phyloP scores from a whole-genome alignment of 2,888 invertebrate species.

The Lithosia quadra region DNA sequence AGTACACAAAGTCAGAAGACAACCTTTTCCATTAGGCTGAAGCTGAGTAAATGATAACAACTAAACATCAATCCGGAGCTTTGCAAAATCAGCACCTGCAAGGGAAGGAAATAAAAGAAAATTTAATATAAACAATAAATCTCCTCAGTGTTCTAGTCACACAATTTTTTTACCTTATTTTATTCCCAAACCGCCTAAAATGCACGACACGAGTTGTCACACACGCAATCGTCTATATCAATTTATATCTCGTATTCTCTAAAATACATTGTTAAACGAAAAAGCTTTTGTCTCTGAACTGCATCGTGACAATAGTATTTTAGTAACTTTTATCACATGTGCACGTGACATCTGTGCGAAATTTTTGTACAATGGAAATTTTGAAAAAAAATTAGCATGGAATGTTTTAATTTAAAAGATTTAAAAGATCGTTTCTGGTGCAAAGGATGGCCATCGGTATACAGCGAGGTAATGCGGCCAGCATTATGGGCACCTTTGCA shows the following conservation, averaged over 20 bases:
- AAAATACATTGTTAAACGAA: background rate
- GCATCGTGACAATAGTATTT: background rate
- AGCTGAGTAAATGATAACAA: slow-evolving; percentile 9
- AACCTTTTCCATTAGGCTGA: slow-evolving; percentile 8
- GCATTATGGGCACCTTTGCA: too few relatives aligned
- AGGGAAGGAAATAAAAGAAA: slow-evolving; percentile 21
- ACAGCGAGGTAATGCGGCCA: too few relatives aligned
- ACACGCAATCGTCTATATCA: background rate
- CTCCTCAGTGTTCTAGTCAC: slow-evolving; percentile 25
- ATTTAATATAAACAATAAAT: slow-evolving; percentile 27
- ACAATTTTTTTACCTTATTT: slow-evolving; percentile 23
- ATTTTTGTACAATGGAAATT: background rate
- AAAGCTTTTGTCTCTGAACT: background rate
- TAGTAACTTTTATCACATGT: background rate
- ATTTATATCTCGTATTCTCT: background rate
- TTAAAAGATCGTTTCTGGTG: background rate
- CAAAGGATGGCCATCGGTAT: too few relatives aligned
- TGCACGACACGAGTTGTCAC: background rate
- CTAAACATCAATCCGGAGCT: slow-evolving; percentile 13
- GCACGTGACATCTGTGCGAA: background rate
- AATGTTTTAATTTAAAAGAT: too few relatives aligned
- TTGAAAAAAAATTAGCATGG: background rate
- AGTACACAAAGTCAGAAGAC: background rate
- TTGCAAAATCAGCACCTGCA: slow-evolving; percentile 14
- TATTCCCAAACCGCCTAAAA: slow-evolving; percentile 7